Base-by-base conservation (phyloP, 2,888 invertebrate species). In the Platypus cylindrus region DNA sequence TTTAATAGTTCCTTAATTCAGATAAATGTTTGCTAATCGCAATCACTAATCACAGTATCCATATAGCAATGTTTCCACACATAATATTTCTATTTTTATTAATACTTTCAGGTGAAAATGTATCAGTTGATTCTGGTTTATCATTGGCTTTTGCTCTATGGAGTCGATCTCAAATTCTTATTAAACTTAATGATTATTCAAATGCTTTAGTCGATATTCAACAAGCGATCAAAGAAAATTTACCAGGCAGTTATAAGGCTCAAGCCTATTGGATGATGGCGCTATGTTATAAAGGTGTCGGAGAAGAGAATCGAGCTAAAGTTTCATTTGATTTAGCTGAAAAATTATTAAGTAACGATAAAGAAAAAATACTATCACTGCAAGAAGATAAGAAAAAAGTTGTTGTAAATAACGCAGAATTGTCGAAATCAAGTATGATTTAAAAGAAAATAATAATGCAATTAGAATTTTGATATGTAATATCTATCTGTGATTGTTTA, bases 261-360 rank as follows among this genome's bases (percentile, higher is more conserved):
- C 73, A 76, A 38, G 75, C 79, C 42, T 82, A 78, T 51, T 71
- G 74, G 61, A 65, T 74, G 45, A 74, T 81, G 71, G 76, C 76
- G 0, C 67, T 75, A 35, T 78, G 79, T 40, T 79, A 80, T 49
- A 62, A 63, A 67, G 73, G 67, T 8, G 56, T 73, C 40, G 68
- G 68, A 0, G 75, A 78, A 45, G 54, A 60, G 1, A 66, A 71
- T 1, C 68, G 74, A 43, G 74, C 78, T 0, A 72, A 73, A 49
- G 73, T 82, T 0, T 73, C 79, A 0, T 64, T 75, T 27, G 71
- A 71, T 45, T 59, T 81, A 17, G 73, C 76, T 0, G 68, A 69
- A 18, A 70, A 75, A 41, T 55, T 79, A 17, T 57, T 75, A 3
- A 66, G 63, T 1, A 55, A 59, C 13, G 34, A 38, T 23, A 24